Evolutionary conservation across 2,888 invertebrate genomes (phyloP).

Genomic region (Galeruca laticollis): DNA sequence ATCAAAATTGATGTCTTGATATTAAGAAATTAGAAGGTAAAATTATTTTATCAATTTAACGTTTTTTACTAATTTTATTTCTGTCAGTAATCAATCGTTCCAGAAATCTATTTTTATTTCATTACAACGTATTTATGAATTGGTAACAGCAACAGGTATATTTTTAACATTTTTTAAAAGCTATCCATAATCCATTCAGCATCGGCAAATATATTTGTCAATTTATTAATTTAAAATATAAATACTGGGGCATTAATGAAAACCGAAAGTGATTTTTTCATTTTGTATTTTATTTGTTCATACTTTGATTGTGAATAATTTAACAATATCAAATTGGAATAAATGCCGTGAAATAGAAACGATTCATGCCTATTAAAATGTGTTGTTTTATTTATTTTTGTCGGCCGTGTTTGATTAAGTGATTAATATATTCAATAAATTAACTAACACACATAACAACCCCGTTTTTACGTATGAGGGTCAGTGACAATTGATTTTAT

Average conservation of each 20-base stretch:
- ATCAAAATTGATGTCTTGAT: too few species aligned
- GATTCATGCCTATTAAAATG: constrained; percentile 31
- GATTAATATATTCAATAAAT: constrained; percentile 30
- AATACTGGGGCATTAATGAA: constrained; percentile 27
- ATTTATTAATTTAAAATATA: constrained; percentile 55
- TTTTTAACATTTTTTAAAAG: constrained; percentile 16
- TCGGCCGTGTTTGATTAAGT: constrained; percentile 20
- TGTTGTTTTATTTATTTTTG: constrained; percentile 30
- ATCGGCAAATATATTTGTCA: constrained; percentile 50
- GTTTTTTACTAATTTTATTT: constrained; percentile 26
- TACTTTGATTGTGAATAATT: constrained; percentile 36
- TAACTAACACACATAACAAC: not conserved
- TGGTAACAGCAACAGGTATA: constrained; percentile 15
- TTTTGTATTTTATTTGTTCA: constrained; percentile 39
- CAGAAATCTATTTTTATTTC: not conserved
- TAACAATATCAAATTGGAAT: constrained; percentile 31
- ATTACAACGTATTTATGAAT: constrained; percentile 21
- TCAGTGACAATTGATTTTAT: not conserved
- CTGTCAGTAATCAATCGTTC: not conserved
- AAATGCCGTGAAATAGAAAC: constrained; percentile 24
- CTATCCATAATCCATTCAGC: constrained; percentile 33
- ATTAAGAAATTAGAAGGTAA: too few species aligned
- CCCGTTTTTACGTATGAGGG: not conserved
- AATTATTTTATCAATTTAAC: too few species aligned
- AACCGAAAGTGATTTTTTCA: constrained; percentile 39